These are phyloP conservation scores for Athrips mouffetella DNA, from an alignment of 2,888 invertebrate genomes.

Conservation along the genomic window DNA sequence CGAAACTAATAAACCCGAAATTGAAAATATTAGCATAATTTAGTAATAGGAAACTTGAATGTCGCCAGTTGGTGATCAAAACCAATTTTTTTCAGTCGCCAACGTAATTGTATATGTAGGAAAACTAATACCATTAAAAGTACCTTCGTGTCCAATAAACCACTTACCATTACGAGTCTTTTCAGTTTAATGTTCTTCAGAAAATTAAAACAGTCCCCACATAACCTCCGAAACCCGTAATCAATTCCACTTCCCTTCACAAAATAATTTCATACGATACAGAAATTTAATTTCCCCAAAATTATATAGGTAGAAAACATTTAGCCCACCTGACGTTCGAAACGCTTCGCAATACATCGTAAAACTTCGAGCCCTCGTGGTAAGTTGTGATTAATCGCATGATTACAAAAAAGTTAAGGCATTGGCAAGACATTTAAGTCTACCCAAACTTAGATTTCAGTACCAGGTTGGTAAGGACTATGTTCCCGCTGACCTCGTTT, in stretches of 20 bases:
- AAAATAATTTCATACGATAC: slow-evolving; percentile 6
- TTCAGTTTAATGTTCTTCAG: not conserved
- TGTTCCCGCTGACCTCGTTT: too few relatives aligned
- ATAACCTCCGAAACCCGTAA: not conserved
- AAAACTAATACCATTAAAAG: too few relatives aligned
- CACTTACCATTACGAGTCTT: not conserved
- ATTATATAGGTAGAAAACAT: slow-evolving; percentile 7
- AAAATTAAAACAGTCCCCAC: slow-evolving; percentile 3
- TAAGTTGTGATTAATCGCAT: slow-evolving; percentile 6
- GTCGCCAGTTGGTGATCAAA: too few relatives aligned
- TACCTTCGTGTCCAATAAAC: too few relatives aligned
- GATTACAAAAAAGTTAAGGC: slow-evolving; percentile 3
- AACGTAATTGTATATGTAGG: too few relatives aligned
- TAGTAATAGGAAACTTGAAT: too few relatives aligned
- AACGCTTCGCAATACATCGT: not conserved
- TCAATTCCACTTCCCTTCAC: slow-evolving; percentile 4
- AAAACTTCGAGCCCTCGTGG: not conserved
- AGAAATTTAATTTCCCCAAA: slow-evolving; percentile 4
- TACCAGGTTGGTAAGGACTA: too few relatives aligned
- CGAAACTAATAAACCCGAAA: too few relatives aligned
- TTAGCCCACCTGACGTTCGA: slow-evolving; percentile 1
- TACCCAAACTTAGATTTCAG: slow-evolving; percentile 1
- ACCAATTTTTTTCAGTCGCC: too few relatives aligned
- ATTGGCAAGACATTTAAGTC: slow-evolving; percentile 1
- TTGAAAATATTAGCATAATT: too few relatives aligned